Base-by-base conservation (phyloP, 2,113 vertebrate species). In the Neogobius melanostomus region DNA sequence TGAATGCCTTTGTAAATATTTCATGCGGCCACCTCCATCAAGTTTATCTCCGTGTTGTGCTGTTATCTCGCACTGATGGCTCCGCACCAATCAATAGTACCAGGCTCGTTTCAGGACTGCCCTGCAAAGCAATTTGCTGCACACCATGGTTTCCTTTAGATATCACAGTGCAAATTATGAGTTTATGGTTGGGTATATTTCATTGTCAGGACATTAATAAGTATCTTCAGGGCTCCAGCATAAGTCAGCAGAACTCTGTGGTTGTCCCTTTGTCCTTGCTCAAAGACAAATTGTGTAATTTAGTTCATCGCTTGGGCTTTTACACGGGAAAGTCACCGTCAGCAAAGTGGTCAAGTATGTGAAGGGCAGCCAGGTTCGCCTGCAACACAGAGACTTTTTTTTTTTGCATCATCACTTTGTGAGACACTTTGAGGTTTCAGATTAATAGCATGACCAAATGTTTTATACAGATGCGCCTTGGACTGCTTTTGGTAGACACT, bases 241-340 rank as follows among this genome's bases (percentile, higher is more conserved):
- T 71, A 82, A 80, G 12, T 60, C 74, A 80, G 76, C 82, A 76
- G 44, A 68, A 28, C 6, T 8, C 44, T 28, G 65, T 12, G 59
- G 16, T 16, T 28, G 61, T 74, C 78, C 60, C 62, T 49, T 52
- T 28, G 14, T 42, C 68, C 11, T 68, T 2, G 6, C 47, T 80
- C 63, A 86, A 81, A 80, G 79, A 78, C 79, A 69, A 53, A 17
- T 70, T 68, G 43, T 28, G 46, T 36, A 36, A 77, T 71, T 64
- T n/a, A 74, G 68, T 69, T 60, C 51, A 68, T 64, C 28, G 54
- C 70, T 69, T 64, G 4, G 9, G 53, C 64, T 36, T 36, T 66
- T 47, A 6, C 46, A 36, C 52, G 14, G 43, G 60, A 72, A 83
- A 46, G 49, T 46, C 59, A 11, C n/a, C 0, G 66, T 87, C 85